Base-by-base conservation (phyloP, 35 echinoderm and acorn worm genomes). In the Heliocidaris erythrogramma region DNA sequence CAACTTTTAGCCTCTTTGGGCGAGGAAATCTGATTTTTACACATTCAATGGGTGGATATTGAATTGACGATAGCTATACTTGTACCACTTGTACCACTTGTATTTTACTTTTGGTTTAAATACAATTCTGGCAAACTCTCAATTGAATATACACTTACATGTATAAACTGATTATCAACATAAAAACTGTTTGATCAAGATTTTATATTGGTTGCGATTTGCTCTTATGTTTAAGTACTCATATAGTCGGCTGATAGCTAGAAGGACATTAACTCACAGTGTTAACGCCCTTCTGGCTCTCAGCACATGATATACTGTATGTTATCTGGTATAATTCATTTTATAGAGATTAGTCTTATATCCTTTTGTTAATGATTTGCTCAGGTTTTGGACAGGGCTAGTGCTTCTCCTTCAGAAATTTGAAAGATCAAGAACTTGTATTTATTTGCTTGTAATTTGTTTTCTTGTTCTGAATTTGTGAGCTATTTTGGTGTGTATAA, bases 371-470 rank as follows among this genome's bases (percentile, higher is more conserved):
- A 78, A 27, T n/a, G 65, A 7, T 24, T 78, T 78, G 65, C 65
- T 78, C 65, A 78, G 65, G 65, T 78, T 42, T 78, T 78, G 65
- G 18, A 78, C 65, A 78, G 65, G 65, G 65, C 65, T 78, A 78
- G 65, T 78, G 65, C 65, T 78, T 78, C 65, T 78, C 5, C 21
- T 78, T 21, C 65, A 14, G 13, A 56, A n/a, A 78, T 78, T n/a
- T 78, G 21, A 78, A 78, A 78, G 21, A 78, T 78, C 65, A 21
- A 21, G 27, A 9, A 78, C 65, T 78, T 78, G 18, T 78, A 78
- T 78, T 78, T 78, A 78, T 78, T 78, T 78, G 65, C 14, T 27
- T 78, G 65, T 78, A 78, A 69, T 24, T 6, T 69, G 61, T 69
- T 59, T 69, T 24, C 61, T 16, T 69, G n/a, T n/a, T 69, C 16